Conservation (phyloP, 2,888 invertebrate species). For the Troglohyphantes excavatus region DNA sequence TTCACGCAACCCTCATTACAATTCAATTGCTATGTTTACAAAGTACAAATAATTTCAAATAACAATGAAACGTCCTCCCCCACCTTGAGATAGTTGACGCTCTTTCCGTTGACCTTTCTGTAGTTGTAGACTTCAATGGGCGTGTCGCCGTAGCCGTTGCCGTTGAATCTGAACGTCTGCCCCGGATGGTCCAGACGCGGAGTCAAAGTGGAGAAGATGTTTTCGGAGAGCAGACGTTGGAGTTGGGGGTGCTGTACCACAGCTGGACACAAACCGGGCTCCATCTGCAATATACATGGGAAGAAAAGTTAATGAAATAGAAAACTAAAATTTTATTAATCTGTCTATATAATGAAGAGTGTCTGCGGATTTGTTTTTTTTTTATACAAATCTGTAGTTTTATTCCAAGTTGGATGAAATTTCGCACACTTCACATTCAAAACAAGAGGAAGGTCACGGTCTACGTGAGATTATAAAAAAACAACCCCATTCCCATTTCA, state of each 20-base stretch:
- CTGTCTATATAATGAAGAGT: too few species aligned
- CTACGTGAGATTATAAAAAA: too few species aligned
- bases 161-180: slow-evolving; percentile 82
- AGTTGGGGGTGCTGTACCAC: slow-evolving; percentile 50
- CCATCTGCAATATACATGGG: slow-evolving; percentile 15
- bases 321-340: too few species aligned
- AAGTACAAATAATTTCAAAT: background rate
- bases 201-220: slow-evolving; percentile 80
- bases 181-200: slow-evolving; percentile 81
- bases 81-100: slow-evolving; percentile 70
- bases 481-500: too few species aligned
- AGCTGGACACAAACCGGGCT: slow-evolving; percentile 59
- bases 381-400: too few species aligned
- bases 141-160: slow-evolving; percentile 83
- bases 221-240: slow-evolving; percentile 78
- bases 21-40: too few species aligned
- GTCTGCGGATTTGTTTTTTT: too few species aligned
- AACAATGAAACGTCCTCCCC: background rate
- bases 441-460: too few species aligned
- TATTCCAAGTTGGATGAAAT: too few species aligned
- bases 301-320: background rate
- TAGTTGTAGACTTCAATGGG: slow-evolving; percentile 83
- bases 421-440: too few species aligned
- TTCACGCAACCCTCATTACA: too few species aligned
- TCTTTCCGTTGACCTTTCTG: slow-evolving; percentile 67